Base-by-base conservation (phyloP, 2,888 invertebrate species). In the Flexamia atlantica region DNA sequence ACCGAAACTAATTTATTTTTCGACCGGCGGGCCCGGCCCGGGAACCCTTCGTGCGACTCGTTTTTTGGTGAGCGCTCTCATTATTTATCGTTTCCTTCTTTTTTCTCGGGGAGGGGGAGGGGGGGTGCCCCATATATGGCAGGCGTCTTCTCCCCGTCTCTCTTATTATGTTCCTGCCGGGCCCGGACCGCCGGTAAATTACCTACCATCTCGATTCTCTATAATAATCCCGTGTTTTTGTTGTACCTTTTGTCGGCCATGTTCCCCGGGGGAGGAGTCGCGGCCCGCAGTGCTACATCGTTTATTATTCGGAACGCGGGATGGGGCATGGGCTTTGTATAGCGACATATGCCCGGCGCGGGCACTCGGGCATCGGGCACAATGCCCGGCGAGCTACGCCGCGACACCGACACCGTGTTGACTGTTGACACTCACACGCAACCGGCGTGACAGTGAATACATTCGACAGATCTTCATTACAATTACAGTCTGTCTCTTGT, bases 161-260 rank as follows among this genome's bases (percentile, higher is more conserved):
- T 79, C 79, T 79, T 79, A 53, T 79, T 57, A 57, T 79, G 36
- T 57, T 28, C 79, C 57, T n/a, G 28, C 28, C 36, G 57, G 32
- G 12, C 57, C 57, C 57, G 30, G 53, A 30, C 79, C 32, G 79
- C 32, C 79, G 30, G 57, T 72, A 72, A 72, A 53, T 79, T 57
- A 79, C 53, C 57, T 79, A 79, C 79, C 79, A 79, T 79, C 79
- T 79, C 53, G 79, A 79, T 79, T 79, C 79, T 83, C 82, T 83
- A 74, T 83, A 83, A 83, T 83, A 83, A 74, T 74, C 57, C 57
- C 72, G 72, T 82, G 82, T 83, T 83, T 82, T 83, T 83, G 82
- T 83, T 74, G 82, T 60, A 53, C 74, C 82, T 57, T 83, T 83
- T 83, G 74, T 72, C 82, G 57, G 82, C 82, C 82, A 83, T 83